A percentile compares a stretch with the other conserved stretches of the same genome.
Evolutionary conservation across 1,140 invertebrate genomes (phyloP).

Genomic region (Lasaia peninsularis): DNA sequence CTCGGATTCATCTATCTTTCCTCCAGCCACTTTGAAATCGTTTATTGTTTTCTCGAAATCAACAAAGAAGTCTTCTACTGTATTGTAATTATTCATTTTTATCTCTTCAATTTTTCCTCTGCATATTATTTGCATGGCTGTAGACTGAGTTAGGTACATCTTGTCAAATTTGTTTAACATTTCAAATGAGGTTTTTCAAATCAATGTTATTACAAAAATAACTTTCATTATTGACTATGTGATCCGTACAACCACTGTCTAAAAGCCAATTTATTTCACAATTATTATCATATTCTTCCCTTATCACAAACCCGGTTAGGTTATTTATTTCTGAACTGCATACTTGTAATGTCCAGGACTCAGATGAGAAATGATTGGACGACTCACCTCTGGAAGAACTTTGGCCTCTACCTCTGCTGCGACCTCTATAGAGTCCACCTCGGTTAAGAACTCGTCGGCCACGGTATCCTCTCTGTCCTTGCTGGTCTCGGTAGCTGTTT

Average conservation of each 20-base stretch:
- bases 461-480: conserved; percentile 29
- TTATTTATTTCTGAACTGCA: conserved; percentile 19
- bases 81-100: conserved; percentile 35
- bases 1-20: conserved; percentile 40
- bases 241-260: conserved; percentile 53
- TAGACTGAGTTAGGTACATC: conserved; percentile 43
- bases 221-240: conserved; percentile 50
- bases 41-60: conserved; percentile 52
- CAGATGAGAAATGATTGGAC: conserved; percentile 25
- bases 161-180: conserved; percentile 40
- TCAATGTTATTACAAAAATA: conserved; percentile 41
- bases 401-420: conserved; percentile 31
- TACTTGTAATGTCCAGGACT: conserved; percentile 37
- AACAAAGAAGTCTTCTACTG: conserved; percentile 43
- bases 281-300: conserved; percentile 19
- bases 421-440: conserved; percentile 32
- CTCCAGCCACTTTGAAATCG: conserved; percentile 46
- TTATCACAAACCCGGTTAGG: conserved; percentile 15
- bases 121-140: conserved; percentile 46
- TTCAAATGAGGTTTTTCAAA: conserved; percentile 41
- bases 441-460: conserved; percentile 13
- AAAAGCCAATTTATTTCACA: conserved; percentile 47
- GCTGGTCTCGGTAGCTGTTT: conserved; percentile 19
- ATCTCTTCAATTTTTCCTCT: conserved; percentile 39
- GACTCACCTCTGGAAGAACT: conserved; percentile 26